These are phyloP conservation scores for Acanthis flammea DNA, from an alignment of 2,797 vertebrate genomes.

Conservation along the genomic window DNA sequence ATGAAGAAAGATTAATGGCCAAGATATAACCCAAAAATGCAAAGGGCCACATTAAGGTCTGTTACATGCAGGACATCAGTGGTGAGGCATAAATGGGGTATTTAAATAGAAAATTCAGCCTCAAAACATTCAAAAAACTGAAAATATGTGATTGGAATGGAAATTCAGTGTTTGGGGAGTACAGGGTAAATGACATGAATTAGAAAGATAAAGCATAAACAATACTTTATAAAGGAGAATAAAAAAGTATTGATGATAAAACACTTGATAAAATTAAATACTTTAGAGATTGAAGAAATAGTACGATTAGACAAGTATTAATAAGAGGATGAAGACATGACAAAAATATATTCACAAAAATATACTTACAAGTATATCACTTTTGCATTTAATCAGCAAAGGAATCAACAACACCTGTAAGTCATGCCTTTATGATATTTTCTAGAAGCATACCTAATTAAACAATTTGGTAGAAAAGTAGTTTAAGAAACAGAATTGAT, in stretches of 20 bases:
- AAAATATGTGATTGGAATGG: not conserved
- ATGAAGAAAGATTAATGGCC: conserved; percentile 63
- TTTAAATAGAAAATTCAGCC: not conserved
- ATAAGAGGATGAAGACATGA: not conserved
- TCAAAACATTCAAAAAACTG: not conserved
- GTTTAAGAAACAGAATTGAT: not conserved
- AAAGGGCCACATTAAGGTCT: not conserved
- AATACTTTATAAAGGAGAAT: not conserved
- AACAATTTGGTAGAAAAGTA: not conserved
- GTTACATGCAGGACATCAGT: not conserved
- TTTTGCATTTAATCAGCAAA: not conserved
- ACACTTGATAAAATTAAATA: not conserved
- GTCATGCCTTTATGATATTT: not conserved
- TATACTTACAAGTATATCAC: not conserved
- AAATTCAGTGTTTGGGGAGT: not conserved
- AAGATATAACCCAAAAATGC: conserved; percentile 30
- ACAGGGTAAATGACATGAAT: not conserved
- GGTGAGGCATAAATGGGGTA: not conserved
- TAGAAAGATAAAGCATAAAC: not conserved
- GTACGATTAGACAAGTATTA: not conserved
- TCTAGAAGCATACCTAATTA: not conserved
- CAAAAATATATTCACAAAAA: not conserved
- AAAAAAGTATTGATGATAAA: not conserved
- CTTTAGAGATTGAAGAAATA: not conserved
- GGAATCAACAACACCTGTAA: not conserved